These are phyloP conservation scores for Microcebus murinus DNA, from an alignment of 2,113 vertebrate species.

Conservation along the genomic window DNA sequence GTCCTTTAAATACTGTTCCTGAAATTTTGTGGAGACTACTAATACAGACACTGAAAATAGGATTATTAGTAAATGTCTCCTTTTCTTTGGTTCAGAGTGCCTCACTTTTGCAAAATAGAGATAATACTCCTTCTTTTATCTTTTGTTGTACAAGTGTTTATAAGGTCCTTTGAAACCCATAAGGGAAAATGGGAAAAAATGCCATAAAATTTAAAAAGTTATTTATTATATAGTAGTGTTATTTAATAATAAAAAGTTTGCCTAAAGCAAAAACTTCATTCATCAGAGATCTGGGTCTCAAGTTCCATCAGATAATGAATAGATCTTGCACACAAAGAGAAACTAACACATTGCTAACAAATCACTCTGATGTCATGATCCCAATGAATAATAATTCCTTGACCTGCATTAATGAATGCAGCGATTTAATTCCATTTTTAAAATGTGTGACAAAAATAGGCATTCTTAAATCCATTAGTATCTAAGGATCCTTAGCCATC, in stretches of 20 bases:
- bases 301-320: background rate
- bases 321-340: constrained; percentile 19
- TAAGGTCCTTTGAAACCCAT: background rate
- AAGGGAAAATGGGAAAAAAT: background rate
- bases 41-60: background rate
- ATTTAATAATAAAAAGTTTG: constrained; percentile 51
- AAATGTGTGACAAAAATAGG: background rate
- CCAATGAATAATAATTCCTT: background rate
- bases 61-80: background rate
- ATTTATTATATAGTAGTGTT: background rate
- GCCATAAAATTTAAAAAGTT: background rate
- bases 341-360: background rate
- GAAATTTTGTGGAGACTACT: background rate
- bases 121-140: background rate
- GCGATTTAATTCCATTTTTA: background rate
- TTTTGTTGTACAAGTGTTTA: background rate
- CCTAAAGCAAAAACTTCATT: constrained; percentile 27
- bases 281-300: background rate
- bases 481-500: background rate
- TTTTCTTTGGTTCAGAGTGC: background rate
- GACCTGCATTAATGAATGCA: background rate
- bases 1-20: background rate
- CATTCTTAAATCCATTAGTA: background rate
- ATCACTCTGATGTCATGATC: background rate
- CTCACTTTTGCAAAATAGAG: background rate